Evolutionary conservation across 2,888 invertebrate genomes (phyloP).

Genomic region (Melieria picta): DNA sequence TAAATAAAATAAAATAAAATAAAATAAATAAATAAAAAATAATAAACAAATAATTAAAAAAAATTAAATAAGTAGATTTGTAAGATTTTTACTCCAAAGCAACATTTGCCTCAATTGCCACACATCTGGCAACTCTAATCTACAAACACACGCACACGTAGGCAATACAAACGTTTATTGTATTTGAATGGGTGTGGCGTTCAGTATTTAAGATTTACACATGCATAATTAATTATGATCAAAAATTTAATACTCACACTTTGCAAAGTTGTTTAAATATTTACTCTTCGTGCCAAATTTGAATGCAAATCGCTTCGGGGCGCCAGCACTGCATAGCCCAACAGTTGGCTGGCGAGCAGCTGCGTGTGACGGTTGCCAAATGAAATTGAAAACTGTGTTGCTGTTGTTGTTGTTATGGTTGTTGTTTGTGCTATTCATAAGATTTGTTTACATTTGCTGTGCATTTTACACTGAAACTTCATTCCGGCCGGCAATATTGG

Average conservation of each 20-base stretch:
- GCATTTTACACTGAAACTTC: too few relatives aligned
- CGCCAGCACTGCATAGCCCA: constrained; percentile 49
- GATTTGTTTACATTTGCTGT: too few relatives aligned
- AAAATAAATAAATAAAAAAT: not conserved
- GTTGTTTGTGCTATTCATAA: too few relatives aligned
- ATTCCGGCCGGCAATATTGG: too few relatives aligned
- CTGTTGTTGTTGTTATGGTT: too few relatives aligned
- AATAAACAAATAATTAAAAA: not conserved
- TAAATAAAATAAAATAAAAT: too few relatives aligned
- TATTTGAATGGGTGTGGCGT: not conserved
- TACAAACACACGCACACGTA: too few relatives aligned
- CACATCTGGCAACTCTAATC: not conserved
- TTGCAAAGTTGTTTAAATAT: constrained; percentile 60
- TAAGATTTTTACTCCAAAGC: not conserved
- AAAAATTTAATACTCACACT: constrained; percentile 65
- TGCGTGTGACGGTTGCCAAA: too few relatives aligned
- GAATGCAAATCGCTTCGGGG: constrained; percentile 48
- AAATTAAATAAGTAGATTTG: not conserved
- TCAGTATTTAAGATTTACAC: constrained; percentile 56
- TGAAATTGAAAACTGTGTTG: too few relatives aligned
- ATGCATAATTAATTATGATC: constrained; percentile 65
- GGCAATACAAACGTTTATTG: not conserved
- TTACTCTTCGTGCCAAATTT: constrained; percentile 43
- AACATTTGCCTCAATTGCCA: not conserved
- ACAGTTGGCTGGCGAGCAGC: too few relatives aligned